Conservation (phyloP, 2,888 invertebrate species). For the Eristalinus sepulchralis region DNA sequence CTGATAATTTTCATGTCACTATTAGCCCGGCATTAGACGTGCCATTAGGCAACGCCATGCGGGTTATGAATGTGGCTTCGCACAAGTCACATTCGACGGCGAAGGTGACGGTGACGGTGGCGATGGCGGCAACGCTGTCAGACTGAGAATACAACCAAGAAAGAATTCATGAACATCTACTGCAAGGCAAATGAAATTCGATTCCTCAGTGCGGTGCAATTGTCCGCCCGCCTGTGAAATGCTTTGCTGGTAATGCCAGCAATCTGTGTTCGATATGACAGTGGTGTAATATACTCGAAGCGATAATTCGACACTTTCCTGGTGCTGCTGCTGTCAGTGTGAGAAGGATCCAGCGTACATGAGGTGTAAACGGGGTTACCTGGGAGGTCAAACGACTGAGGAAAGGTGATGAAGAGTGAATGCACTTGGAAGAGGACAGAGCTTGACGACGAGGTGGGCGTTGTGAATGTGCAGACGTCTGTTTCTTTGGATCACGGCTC, state of each 20-base stretch:
- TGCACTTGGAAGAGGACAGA: conserved; percentile 14
- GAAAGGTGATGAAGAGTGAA: conserved; percentile 46
- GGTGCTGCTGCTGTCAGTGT: not conserved
- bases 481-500: not conserved
- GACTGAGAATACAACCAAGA: conserved; percentile 40
- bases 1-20: conserved; percentile 69
- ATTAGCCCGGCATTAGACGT: conserved; percentile 67
- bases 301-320: conserved; percentile 62
- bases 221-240: conserved; percentile 52
- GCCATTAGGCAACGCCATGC: conserved; percentile 58
- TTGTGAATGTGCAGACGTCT: not conserved
- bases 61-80: conserved; percentile 1
- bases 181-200: conserved; percentile 23
- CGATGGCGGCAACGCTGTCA: conserved; percentile 20
- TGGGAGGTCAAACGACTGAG: conserved; percentile 37
- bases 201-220: conserved; percentile 48
- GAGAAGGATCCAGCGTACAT: conserved; percentile 27
- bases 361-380: conserved; percentile 49
- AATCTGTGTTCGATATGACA: not conserved
- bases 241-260: conserved; percentile 5
- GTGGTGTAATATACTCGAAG: conserved; percentile 56
- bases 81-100: conserved; percentile 15
- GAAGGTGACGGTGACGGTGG: not conserved
- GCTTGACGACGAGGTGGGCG: conserved; percentile 3
- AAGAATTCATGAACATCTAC: too few species aligned